phyloP scores from a whole-genome alignment of 1,140 invertebrate genomes.

The Parapsyche elsis region DNA sequence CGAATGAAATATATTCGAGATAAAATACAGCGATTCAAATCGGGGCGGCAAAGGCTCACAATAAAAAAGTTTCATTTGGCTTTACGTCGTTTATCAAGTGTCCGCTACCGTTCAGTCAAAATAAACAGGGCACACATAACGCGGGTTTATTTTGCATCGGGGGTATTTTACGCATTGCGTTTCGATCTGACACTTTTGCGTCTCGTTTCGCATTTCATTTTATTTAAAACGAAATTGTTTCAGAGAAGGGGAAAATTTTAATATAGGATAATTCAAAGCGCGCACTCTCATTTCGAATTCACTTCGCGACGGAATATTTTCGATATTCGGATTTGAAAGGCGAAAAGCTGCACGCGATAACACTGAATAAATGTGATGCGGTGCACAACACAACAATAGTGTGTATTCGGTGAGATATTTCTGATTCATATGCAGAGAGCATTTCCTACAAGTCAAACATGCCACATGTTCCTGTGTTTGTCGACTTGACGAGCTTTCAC shows the following conservation, averaged over 20 bases:
- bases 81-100: constrained; percentile 51
- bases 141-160: constrained; percentile 23
- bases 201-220: not conserved
- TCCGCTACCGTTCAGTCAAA: constrained; percentile 46
- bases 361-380: not conserved
- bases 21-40: too few relatives aligned
- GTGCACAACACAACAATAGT: not conserved
- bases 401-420: constrained; percentile 4
- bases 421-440: constrained; percentile 18
- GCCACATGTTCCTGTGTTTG: constrained; percentile 5
- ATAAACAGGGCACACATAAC: constrained; percentile 36
- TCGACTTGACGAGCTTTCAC: constrained; percentile 18
- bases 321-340: not conserved
- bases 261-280: too few relatives aligned
- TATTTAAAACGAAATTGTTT: not conserved
- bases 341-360: not conserved
- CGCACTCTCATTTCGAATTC: too few relatives aligned
- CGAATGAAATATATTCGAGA: too few relatives aligned
- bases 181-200: not conserved
- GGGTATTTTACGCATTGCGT: not conserved
- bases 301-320: not conserved
- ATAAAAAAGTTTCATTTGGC: constrained; percentile 50
- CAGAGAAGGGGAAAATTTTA: too few relatives aligned
- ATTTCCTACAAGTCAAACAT: constrained; percentile 21
- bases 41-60: not conserved